Percentiles rank a stretch among this genome's conserved stretches.
These are phyloP conservation scores for Clostera curtula DNA, from an alignment of 2,888 invertebrate genomes.

Conservation along the genomic window DNA sequence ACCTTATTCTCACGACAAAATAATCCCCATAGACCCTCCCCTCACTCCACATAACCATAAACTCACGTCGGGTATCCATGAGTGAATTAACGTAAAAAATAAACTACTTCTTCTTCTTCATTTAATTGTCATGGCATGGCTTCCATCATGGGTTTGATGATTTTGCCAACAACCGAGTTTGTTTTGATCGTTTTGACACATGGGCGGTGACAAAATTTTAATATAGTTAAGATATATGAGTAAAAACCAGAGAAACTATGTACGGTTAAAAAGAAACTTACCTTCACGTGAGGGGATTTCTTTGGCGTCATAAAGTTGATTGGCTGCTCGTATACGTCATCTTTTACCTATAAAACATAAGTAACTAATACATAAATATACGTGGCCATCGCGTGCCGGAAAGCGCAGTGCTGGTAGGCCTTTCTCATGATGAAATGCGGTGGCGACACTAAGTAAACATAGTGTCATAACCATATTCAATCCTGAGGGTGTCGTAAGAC, in stretches of 20 bases:
- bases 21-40: not conserved
- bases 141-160: too few species aligned
- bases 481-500: too few species aligned
- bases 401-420: too few species aligned
- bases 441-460: not conserved
- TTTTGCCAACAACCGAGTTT: too few species aligned
- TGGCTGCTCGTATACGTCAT: constrained; percentile 51
- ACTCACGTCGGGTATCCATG: too few species aligned
- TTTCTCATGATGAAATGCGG: not conserved
- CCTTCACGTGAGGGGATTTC: constrained; percentile 46
- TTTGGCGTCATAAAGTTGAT: constrained; percentile 44
- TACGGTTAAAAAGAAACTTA: constrained; percentile 10
- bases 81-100: too few species aligned
- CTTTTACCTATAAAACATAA: constrained; percentile 32
- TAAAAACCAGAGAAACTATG: not conserved
- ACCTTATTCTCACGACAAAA: constrained; percentile 14
- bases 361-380: not conserved
- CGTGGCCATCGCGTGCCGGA: too few species aligned
- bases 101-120: too few species aligned
- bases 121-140: too few species aligned
- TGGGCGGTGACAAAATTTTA: not conserved
- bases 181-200: too few species aligned
- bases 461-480: not conserved
- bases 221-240: not conserved
- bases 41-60: too few species aligned